Conservation (phyloP, 2,797 vertebrate species). For the Holocentrus rufus region DNA sequence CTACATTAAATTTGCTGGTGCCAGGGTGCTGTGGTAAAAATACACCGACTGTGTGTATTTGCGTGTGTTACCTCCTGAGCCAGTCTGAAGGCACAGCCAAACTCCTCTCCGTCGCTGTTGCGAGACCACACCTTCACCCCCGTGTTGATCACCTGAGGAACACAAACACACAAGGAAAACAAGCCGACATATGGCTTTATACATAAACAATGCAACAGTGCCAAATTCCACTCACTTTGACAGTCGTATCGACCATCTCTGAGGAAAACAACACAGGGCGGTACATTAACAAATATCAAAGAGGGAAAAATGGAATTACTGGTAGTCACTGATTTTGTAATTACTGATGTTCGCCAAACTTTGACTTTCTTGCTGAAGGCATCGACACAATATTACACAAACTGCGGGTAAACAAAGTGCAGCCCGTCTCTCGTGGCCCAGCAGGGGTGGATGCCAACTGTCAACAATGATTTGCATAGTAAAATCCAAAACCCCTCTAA, state of each 20-base stretch:
- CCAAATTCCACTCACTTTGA: slow-evolving; percentile 3
- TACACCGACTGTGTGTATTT: background rate
- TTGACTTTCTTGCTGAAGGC: slow-evolving; percentile 14
- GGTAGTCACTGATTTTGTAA: slow-evolving; percentile 18
- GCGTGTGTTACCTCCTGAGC: slow-evolving; percentile 91
- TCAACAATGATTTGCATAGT: slow-evolving; percentile 15
- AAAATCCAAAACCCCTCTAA: slow-evolving; percentile 22
- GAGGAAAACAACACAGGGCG: background rate
- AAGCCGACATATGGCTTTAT: background rate
- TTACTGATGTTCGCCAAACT: slow-evolving; percentile 22
- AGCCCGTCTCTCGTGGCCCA: slow-evolving; percentile 36
- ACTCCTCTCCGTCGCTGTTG: slow-evolving; percentile 94
- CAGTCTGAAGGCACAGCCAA: slow-evolving; percentile 95
- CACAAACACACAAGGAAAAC: background rate
- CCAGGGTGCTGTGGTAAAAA: background rate
- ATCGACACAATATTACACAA: slow-evolving; percentile 3
- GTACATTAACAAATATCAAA: slow-evolving; percentile 4
- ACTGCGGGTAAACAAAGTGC: slow-evolving; percentile 34
- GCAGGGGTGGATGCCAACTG: slow-evolving; percentile 39
- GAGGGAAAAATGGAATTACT: background rate
- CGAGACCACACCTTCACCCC: slow-evolving; percentile 98
- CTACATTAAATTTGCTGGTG: background rate
- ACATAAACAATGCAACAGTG: slow-evolving; percentile 11
- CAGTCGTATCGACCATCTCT: background rate
- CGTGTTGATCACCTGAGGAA: slow-evolving; percentile 93